phyloP scores from a whole-genome alignment of 2,797 vertebrate species.

The Hyperoplus lanceolatus region DNA sequence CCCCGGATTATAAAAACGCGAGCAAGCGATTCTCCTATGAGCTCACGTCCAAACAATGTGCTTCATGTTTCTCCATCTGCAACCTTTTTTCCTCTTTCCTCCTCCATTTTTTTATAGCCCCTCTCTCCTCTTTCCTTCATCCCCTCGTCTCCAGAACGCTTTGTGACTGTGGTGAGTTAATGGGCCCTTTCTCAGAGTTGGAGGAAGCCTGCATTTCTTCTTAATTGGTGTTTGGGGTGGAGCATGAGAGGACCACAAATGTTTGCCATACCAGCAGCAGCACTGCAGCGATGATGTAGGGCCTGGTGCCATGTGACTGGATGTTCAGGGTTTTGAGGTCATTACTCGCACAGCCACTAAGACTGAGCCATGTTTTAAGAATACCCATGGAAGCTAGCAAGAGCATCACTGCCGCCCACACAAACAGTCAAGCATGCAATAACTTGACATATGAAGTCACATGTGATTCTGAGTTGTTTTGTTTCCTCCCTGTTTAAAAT shows the following conservation, averaged over 20 bases:
- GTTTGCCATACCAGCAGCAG: constrained; percentile 75
- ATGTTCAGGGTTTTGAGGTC: constrained; percentile 52
- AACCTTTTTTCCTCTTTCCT: constrained; percentile 77
- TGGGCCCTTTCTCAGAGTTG: constrained; percentile 61
- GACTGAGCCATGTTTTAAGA: constrained; percentile 19
- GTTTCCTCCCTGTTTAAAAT: neutral
- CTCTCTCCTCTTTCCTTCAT: constrained; percentile 66
- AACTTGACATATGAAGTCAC: neutral
- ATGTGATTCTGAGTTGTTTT: neutral
- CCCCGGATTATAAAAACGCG: constrained; percentile 83
- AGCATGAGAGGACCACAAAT: constrained; percentile 66
- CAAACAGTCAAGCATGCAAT: constrained; percentile 3
- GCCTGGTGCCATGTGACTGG: constrained; percentile 62
- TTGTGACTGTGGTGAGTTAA: constrained; percentile 73
- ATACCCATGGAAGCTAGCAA: constrained; percentile 32
- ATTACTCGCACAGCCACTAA: constrained; percentile 38
- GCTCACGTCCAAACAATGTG: constrained; percentile 87
- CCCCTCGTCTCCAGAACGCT: constrained; percentile 72
- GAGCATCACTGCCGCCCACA: constrained; percentile 2
- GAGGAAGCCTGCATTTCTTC: constrained; percentile 75
- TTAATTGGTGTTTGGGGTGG: constrained; percentile 74
- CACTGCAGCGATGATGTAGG: constrained; percentile 54
- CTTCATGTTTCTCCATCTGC: constrained; percentile 88
- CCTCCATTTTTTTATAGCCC: constrained; percentile 72
- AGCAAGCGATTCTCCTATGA: constrained; percentile 84